Percentiles rank a stretch among this genome's conserved stretches.
Evolutionary conservation across 2,113 vertebrate species (phyloP).

Genomic region (Cromileptes altivelis): DNA sequence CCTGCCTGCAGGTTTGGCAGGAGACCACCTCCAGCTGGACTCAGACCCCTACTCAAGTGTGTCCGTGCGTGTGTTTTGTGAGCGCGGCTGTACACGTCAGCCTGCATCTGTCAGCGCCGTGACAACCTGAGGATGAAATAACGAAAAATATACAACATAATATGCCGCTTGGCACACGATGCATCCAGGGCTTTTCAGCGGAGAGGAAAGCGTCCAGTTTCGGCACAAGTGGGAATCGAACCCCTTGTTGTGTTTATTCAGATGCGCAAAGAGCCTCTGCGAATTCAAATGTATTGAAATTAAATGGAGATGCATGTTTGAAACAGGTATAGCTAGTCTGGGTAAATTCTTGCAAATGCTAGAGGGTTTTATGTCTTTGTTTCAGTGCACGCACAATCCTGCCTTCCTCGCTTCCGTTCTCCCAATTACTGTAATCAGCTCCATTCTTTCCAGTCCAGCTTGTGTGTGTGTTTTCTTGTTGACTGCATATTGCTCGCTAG

Average conservation of each 20-base stretch:
- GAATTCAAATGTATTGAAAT: neutral
- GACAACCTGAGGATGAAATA: conserved; percentile 60
- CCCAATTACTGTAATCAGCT: conserved; percentile 25
- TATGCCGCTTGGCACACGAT: conserved; percentile 5
- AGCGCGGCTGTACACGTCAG: conserved; percentile 63
- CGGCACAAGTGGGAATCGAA: neutral
- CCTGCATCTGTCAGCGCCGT: conserved; percentile 64
- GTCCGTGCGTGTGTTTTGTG: conserved; percentile 64
- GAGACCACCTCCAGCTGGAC: conserved; percentile 80
- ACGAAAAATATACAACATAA: conserved; percentile 36
- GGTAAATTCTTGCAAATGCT: conserved; percentile 11
- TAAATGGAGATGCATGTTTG: neutral
- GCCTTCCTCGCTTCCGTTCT: neutral
- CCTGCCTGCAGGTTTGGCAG: conserved; percentile 76
- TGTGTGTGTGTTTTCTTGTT: conserved; percentile 5
- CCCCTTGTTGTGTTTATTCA: neutral
- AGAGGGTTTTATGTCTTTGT: neutral
- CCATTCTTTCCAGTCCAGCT: conserved; percentile 10
- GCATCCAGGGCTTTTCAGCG: conserved; percentile 15
- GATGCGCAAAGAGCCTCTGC: neutral
- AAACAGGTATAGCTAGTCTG: conserved; percentile 1
- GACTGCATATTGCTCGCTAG: neutral
- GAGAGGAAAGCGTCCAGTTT: conserved; percentile 12
- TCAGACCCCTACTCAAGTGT: conserved; percentile 65
- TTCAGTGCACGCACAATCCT: neutral